Base-by-base conservation (phyloP, 2,888 invertebrate species). In the Trissoscelio sp. region DNA sequence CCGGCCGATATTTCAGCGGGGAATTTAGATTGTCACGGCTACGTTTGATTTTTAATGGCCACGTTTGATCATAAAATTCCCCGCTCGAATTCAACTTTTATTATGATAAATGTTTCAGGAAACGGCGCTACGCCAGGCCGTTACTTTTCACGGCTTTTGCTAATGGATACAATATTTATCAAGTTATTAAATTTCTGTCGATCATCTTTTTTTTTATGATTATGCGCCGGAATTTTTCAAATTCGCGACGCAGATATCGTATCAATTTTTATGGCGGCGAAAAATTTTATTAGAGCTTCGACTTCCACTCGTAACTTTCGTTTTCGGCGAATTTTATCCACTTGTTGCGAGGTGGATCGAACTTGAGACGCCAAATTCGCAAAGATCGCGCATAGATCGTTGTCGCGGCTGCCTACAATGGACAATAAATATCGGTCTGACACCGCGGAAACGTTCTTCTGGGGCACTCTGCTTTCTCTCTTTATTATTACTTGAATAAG, bases 1-100 rank as follows among this genome's bases (percentile, higher is more conserved):
- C 31, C 67, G 57, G 72, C 67, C 73, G 53, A 72, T 64, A 64
- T 74, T 78, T 82, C 79, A 75, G 66, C 60, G 75, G 72, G 67
- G 60, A 55, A 70, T 60, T 83, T 73, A 51, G 79, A 79, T 81
- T 70, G 81, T 74, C 81, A 73, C 81, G 73, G 60, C 51, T 60
- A 69, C 57, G 73, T 62, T 69, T 48, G 69, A 60, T 78, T 78
- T 81, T 81, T 77, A 81, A 80, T 75, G 57, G 57, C 73, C 73
- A 34, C 60, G 75, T 72, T 77, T 60, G 77, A 72, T 60, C 81
- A 60, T 81, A 81, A 81, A 81, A 73, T 37, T n/a, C 48, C 79
- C 58, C 58, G 42, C 70, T 39, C 39, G 51, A 46, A 77, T 72
- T 53, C 22, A 53, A 73, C 74, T 74, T 79, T 74, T 79, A 74